Evolutionary conservation across 2,888 invertebrate genomes (phyloP).

Genomic region (Pandemis corylana): DNA sequence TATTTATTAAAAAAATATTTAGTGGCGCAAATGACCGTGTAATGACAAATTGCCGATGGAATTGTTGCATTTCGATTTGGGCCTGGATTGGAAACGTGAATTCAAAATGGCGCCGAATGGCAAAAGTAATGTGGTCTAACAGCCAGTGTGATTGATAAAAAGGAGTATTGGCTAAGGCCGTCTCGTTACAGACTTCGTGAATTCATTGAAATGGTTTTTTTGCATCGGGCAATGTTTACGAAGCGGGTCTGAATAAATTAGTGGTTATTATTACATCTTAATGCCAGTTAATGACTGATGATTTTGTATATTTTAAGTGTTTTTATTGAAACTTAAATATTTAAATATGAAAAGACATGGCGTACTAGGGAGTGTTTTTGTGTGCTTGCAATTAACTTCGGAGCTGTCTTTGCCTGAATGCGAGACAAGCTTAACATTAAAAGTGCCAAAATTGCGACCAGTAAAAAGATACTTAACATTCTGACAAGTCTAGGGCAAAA

Average conservation of each 20-base stretch:
- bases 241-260: neutral
- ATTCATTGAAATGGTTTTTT: neutral
- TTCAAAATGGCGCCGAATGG: neutral
- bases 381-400: neutral
- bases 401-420: constrained; percentile 8
- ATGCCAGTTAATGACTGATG: neutral
- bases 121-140: neutral
- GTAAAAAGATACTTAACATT: constrained; percentile 7
- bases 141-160: neutral
- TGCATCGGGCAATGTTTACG: neutral
- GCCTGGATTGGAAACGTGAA: neutral
- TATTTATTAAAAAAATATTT: neutral
- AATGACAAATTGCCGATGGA: neutral
- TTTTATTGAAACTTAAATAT: constrained; percentile 5
- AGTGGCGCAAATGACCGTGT: neutral
- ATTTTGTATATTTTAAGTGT: neutral
- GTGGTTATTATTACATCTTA: neutral
- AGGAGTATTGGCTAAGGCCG: neutral
- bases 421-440: neutral
- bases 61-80: neutral
- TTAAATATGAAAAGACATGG: neutral
- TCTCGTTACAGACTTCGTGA: too few relatives aligned
- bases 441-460: constrained; percentile 7
- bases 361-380: neutral
- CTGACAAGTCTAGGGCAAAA: neutral